Percentiles rank a stretch among this genome's conserved stretches.
Conservation (phyloP, 2,888 invertebrate genomes). For the Cheilosia grossa region DNA sequence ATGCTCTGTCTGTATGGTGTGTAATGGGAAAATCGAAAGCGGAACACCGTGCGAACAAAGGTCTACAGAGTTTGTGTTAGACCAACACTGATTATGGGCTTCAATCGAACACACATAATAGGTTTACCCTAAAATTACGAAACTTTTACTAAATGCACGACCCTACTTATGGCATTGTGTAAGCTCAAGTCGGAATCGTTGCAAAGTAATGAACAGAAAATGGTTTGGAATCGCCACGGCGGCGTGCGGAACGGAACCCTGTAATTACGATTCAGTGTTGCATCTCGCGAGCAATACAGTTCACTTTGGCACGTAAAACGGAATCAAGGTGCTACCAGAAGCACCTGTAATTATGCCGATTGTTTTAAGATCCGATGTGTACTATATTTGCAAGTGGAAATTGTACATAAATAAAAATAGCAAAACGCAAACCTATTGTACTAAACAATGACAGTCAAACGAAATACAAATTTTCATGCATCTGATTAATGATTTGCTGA, state of each 20-base stretch:
- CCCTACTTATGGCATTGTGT: constrained; percentile 22
- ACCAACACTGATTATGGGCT: constrained; percentile 2
- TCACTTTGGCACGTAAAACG: constrained; percentile 28
- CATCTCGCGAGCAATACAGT: constrained; percentile 53
- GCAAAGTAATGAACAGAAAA: constrained; percentile 5
- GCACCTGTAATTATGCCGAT: constrained; percentile 44
- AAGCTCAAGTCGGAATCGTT: constrained; percentile 21
- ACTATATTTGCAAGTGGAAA: constrained; percentile 53
- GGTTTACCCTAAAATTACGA: constrained; percentile 10
- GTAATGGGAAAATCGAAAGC: constrained; percentile 2
- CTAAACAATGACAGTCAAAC: background rate
- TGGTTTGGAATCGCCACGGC: background rate
- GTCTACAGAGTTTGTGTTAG: background rate
- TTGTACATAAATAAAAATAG: background rate
- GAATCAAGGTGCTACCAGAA: constrained; percentile 52
- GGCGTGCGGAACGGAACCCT: constrained; percentile 14
- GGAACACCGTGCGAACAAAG: constrained; percentile 2
- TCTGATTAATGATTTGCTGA: constrained; percentile 31
- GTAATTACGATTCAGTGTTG: constrained; percentile 56
- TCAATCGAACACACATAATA: constrained; percentile 2
- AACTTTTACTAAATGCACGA: constrained; percentile 22
- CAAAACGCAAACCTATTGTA: constrained; percentile 13
- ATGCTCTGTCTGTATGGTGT: background rate
- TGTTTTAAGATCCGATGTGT: constrained; percentile 14
- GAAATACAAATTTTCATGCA: constrained; percentile 6